Conservation (phyloP, 1,140 invertebrate species). For the Pachypeltis micranthus region DNA sequence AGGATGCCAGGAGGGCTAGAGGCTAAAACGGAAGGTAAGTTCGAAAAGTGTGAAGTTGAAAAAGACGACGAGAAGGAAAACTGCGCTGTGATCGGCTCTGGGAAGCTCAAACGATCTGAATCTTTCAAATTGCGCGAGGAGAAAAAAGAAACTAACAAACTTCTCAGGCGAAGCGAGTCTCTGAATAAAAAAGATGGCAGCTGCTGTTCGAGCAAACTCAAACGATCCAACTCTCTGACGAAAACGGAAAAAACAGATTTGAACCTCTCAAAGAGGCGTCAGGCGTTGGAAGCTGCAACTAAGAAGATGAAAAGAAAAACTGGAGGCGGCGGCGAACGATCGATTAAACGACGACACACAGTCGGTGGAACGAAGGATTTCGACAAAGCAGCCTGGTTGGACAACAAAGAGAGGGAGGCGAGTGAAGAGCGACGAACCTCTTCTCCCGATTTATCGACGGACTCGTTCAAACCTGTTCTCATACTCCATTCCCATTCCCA, state of each 20-base stretch:
- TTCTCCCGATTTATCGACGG: conserved; percentile 46
- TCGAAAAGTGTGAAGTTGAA: conserved; percentile 32
- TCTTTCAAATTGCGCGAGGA: conserved; percentile 45
- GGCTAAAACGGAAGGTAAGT: conserved; percentile 27
- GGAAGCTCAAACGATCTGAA: conserved; percentile 42
- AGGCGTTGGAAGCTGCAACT: conserved; percentile 36
- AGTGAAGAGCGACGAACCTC: conserved; percentile 44
- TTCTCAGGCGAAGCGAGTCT: conserved; percentile 34
- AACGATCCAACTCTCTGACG: conserved; percentile 53
- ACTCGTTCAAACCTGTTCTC: conserved; percentile 37
- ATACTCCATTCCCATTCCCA: conserved; percentile 44
- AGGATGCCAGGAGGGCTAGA: too few species aligned
- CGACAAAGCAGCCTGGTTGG: conserved; percentile 50
- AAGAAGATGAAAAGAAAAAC: conserved; percentile 57
- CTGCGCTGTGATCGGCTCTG: neutral
- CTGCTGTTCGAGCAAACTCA: conserved; percentile 38
- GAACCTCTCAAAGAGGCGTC: conserved; percentile 58
- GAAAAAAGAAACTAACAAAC: conserved; percentile 23
- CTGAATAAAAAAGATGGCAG: conserved; percentile 34
- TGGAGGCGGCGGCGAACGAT: conserved; percentile 53
- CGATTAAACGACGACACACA: conserved; percentile 78
- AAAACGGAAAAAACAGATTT: conserved; percentile 73
- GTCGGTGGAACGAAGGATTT: conserved; percentile 81
- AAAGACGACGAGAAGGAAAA: conserved; percentile 26
- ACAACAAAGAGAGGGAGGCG: conserved; percentile 41